These are phyloP conservation scores for Andrena praecox DNA, from an alignment of 2,888 invertebrate genomes.

Conservation along the genomic window DNA sequence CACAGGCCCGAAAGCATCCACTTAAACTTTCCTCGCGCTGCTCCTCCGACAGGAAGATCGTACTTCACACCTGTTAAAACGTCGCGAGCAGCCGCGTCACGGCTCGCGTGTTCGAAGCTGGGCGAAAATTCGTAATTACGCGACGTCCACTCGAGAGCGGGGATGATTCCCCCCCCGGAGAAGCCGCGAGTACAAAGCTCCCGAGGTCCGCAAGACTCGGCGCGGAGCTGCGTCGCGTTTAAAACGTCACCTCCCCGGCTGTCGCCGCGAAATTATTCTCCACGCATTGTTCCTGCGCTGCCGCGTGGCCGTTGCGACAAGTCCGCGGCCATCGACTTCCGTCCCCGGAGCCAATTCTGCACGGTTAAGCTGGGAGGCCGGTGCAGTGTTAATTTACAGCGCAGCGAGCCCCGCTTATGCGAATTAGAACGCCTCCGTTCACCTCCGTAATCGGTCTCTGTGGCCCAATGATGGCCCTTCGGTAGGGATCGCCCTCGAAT, in stretches of 20 bases:
- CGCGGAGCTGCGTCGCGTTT: conserved; percentile 49
- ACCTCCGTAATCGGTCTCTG: conserved; percentile 39
- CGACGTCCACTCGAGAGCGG: conserved; percentile 41
- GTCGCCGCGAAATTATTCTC: conserved; percentile 38
- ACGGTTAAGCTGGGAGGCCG: conserved; percentile 28
- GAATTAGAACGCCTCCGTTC: conserved; percentile 49
- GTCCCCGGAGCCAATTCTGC: conserved; percentile 33
- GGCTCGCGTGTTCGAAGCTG: conserved; percentile 10
- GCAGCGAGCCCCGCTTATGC: conserved; percentile 41
- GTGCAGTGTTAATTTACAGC: conserved; percentile 41
- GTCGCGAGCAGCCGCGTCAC: conserved; percentile 18
- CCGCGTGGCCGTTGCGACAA: not conserved
- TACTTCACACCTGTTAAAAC: conserved; percentile 4
- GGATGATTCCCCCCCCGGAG: conserved; percentile 19
- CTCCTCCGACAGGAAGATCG: conserved; percentile 8
- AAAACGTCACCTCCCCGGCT: conserved; percentile 49
- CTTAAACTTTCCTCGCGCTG: not conserved
- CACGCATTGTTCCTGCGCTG: conserved; percentile 38
- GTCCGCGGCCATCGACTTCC: conserved; percentile 37
- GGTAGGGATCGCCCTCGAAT: conserved; percentile 29
- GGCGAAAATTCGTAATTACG: conserved; percentile 41
- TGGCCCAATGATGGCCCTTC: conserved; percentile 2
- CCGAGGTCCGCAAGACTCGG: not conserved
- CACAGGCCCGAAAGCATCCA: not conserved
- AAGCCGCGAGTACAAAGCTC: conserved; percentile 52